A percentile compares a stretch with the other conserved stretches of the same genome.
Conservation (phyloP, 2,888 invertebrate genomes). For the Drosophila quinaria region DNA sequence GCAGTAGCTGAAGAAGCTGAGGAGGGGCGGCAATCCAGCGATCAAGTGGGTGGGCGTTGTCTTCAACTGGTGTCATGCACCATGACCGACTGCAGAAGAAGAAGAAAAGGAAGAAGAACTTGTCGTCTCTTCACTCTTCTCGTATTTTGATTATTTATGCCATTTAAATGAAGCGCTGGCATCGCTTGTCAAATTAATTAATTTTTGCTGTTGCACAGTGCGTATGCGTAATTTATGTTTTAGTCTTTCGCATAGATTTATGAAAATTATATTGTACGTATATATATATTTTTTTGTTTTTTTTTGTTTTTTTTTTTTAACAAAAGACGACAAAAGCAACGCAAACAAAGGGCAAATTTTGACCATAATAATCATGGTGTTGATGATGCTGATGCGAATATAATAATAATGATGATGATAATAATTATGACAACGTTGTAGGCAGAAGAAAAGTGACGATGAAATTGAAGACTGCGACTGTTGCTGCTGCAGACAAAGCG, state of each 20-base stretch:
- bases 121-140: neutral
- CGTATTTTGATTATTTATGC: slow-evolving; percentile 56
- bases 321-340: slow-evolving; percentile 38
- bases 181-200: slow-evolving; percentile 68
- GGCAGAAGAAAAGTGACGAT: slow-evolving; percentile 30
- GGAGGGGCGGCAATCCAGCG: slow-evolving; percentile 5
- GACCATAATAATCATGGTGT: slow-evolving; percentile 20
- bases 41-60: slow-evolving; percentile 58
- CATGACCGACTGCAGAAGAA: slow-evolving; percentile 53
- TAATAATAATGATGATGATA: slow-evolving; percentile 27
- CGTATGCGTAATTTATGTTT: slow-evolving; percentile 40
- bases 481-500: slow-evolving; percentile 31
- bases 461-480: slow-evolving; percentile 1
- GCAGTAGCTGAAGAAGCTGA: neutral
- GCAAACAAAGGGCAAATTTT: slow-evolving; percentile 58
- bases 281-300: neutral
- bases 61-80: slow-evolving; percentile 35
- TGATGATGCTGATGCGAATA: slow-evolving; percentile 8
- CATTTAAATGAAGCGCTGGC: slow-evolving; percentile 72
- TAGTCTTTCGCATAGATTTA: slow-evolving; percentile 56
- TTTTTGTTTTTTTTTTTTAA: neutral
- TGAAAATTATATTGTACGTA: slow-evolving; percentile 35
- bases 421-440: slow-evolving; percentile 26
- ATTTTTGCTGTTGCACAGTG: slow-evolving; percentile 28
- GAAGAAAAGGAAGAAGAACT: neutral